A percentile compares a stretch with the other conserved stretches of the same genome.
Conservation (phyloP, 2,888 invertebrate genomes). For the Disparrhopalites patrizii region DNA sequence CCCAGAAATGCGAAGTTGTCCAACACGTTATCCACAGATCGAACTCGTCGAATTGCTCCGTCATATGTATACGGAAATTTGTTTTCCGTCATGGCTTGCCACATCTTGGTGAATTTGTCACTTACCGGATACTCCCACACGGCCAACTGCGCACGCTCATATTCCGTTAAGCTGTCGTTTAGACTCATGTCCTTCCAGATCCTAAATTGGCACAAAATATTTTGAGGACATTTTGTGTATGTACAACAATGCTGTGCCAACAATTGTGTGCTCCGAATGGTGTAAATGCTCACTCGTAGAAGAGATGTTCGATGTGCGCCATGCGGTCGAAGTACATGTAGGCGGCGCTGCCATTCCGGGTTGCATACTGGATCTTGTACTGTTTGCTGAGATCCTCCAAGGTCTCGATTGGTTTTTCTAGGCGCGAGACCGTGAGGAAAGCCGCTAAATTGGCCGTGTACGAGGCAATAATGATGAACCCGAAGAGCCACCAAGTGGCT, state of each 20-base stretch:
- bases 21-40: slow-evolving; percentile 69
- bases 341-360: slow-evolving; percentile 78
- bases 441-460: slow-evolving; percentile 98
- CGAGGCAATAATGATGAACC: slow-evolving; percentile 97
- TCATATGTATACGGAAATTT: slow-evolving; percentile 72
- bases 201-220: slow-evolving; percentile 54
- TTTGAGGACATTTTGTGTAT: not conserved
- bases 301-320: slow-evolving; percentile 89
- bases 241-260: not conserved
- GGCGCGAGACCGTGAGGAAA: slow-evolving; percentile 86
- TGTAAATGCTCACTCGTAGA: slow-evolving; percentile 88
- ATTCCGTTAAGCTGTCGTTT: slow-evolving; percentile 83
- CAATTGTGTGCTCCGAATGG: slow-evolving; percentile 68
- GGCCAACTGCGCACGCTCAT: slow-evolving; percentile 86
- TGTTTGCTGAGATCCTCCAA: slow-evolving; percentile 94
- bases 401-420: slow-evolving; percentile 88
- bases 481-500: slow-evolving; percentile 98
- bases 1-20: slow-evolving; percentile 81
- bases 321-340: slow-evolving; percentile 94
- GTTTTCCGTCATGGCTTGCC: slow-evolving; percentile 89
- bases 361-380: slow-evolving; percentile 94
- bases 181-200: slow-evolving; percentile 98
- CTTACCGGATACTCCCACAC: slow-evolving; percentile 99
- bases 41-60: slow-evolving; percentile 72
- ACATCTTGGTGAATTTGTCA: slow-evolving; percentile 97